Base-by-base conservation (phyloP, 53 echinoderm and acorn worm species). In the Actinopyga echinites region DNA sequence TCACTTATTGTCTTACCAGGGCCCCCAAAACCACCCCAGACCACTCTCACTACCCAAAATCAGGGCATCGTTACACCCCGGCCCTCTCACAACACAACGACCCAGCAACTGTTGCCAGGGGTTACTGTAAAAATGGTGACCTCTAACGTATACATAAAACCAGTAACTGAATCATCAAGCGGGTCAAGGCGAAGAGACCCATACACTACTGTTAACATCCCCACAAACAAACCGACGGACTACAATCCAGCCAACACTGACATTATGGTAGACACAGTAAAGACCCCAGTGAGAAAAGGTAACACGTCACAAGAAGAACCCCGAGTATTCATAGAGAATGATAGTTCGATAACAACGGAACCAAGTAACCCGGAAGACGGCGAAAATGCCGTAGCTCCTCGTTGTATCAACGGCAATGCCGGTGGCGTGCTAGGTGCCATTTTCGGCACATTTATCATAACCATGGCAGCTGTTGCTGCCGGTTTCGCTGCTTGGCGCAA, bases 1-100 rank as follows among this genome's bases (percentile, higher is more conserved):
- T 26, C 52, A 11, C 71, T 92, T 29, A 22, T 83, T 49, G 89
- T 92, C 7, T 54, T 83, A 44, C 79, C 93, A 0, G 59, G 87
- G n/a, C 85, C 85, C 24, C 64, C 83, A 12, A 71, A 69, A 23
- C 53, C 80, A 15, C 43, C 80, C 15, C 75, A 61, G 42, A 75
- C 83, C 21, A 49, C 79, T n/a, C 71, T 68, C 1, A 60, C 45
- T 62, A 80, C 87, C 13, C 90, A 88, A 45, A 63, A 84, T 11
- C 74, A 82, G 5, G 75, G 32, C 1, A 4, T 57, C 52, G 83
- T 82, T 23, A 85, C 85, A 4, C 53, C 87, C 21, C 83, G 69
- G 13, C 24, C 69, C 8, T 43, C 44, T 65, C 26, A 23, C 5
- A 23, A 26, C 26, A 69, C 79, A 37, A 85, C 90, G 1, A 61